A percentile compares a stretch with the other conserved stretches of the same genome.
phyloP scores from a whole-genome alignment of 1,140 invertebrate genomes.

The Pachyrhynchus sulphureomaculatus region DNA sequence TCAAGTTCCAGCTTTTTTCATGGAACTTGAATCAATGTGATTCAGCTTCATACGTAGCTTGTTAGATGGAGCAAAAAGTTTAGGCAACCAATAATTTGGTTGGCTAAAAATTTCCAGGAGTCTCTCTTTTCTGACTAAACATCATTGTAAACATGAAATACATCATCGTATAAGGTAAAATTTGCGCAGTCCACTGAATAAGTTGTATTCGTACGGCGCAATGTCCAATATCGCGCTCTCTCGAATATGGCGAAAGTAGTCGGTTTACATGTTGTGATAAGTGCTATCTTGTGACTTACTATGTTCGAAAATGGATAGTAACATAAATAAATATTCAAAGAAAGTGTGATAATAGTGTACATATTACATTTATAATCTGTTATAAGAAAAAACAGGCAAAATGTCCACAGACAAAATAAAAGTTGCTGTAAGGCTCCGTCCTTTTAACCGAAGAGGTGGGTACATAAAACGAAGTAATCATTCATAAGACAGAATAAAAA shows the following conservation, averaged over 20 bases:
- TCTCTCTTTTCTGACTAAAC: constrained; percentile 7
- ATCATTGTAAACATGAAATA: constrained; percentile 26
- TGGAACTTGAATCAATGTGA: no score
- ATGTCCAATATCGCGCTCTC: constrained; percentile 45
- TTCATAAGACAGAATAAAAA: not conserved
- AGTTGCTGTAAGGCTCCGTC: constrained; percentile 93
- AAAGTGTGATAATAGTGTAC: constrained; percentile 50
- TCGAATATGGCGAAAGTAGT: constrained; percentile 49
- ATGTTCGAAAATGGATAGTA: constrained; percentile 50
- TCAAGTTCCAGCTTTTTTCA: no score
- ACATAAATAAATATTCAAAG: constrained; percentile 44
- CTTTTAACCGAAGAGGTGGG: constrained; percentile 92
- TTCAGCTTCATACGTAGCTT: no score
- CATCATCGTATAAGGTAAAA: constrained; percentile 33
- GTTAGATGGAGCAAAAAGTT: no score
- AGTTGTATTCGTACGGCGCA: constrained; percentile 39
- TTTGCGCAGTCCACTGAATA: constrained; percentile 43
- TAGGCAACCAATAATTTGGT: not conserved
- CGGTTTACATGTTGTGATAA: constrained; percentile 47
- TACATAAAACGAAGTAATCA: not conserved
- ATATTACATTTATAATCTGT: constrained; percentile 42
- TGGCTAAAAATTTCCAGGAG: not conserved
- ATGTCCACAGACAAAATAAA: constrained; percentile 93
- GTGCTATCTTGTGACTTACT: constrained; percentile 48
- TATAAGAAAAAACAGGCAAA: constrained; percentile 47